Conservation (phyloP, 2,888 invertebrate species). For the Galerucella pusilla region DNA sequence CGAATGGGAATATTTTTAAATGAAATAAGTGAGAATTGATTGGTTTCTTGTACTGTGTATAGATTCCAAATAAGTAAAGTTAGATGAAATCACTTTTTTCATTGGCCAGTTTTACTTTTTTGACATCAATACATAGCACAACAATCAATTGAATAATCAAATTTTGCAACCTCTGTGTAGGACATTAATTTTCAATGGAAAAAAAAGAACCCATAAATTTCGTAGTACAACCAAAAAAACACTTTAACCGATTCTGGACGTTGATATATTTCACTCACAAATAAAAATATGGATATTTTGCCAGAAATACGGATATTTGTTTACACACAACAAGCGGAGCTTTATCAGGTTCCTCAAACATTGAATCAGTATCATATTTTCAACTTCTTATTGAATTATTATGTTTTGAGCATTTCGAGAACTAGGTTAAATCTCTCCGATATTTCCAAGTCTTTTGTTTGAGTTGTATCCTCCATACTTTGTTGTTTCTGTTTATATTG, state of each 20-base stretch:
- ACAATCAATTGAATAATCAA: no score
- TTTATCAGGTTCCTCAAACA: background rate
- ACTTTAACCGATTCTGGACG: background rate
- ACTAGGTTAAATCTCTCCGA: background rate
- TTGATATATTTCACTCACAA: background rate
- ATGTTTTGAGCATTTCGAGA: background rate
- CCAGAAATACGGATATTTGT: background rate
- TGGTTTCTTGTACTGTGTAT: no score
- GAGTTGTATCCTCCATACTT: background rate
- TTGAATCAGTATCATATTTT: background rate
- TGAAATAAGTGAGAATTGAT: no score
- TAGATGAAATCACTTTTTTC: no score
- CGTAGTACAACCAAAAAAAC: background rate
- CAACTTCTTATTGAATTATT: background rate
- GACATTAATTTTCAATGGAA: no score
- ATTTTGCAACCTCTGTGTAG: no score
- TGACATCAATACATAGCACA: no score
- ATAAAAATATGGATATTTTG: background rate
- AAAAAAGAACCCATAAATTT: no score
- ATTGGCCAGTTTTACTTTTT: no score
- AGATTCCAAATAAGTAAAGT: no score
- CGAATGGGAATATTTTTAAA: no score
- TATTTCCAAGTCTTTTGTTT: background rate
- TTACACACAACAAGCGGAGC: background rate
- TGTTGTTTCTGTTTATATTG: background rate